Percentiles rank a stretch among this genome's conserved stretches.
phyloP scores from a whole-genome alignment of 2,113 vertebrate genomes.

The Macrotus californicus region DNA sequence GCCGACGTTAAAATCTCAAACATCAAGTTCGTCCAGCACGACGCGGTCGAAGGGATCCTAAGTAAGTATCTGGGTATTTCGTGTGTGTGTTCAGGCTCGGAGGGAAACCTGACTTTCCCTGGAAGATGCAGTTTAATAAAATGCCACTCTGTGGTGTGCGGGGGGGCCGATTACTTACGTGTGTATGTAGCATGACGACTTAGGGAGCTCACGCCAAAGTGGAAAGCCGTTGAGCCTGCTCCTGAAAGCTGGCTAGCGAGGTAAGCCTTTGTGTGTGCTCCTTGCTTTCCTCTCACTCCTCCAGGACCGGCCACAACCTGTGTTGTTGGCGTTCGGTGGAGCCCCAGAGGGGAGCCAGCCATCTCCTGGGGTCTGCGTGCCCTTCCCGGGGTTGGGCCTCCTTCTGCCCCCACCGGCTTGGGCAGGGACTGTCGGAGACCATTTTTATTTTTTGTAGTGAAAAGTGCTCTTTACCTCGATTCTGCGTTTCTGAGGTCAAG shows the following conservation, averaged over 20 bases:
- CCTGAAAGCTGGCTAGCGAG: not conserved
- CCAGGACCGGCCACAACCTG: no score
- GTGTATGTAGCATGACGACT: not conserved
- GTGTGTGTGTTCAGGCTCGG: not conserved
- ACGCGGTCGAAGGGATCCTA: constrained; percentile 93
- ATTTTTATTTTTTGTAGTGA: not conserved
- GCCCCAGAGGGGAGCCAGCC: not conserved
- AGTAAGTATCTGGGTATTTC: constrained; percentile 84
- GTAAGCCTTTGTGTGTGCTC: not conserved
- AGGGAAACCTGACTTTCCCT: not conserved
- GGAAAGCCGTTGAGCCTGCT: not conserved
- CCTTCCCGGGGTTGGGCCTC: no score
- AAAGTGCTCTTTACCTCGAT: not conserved
- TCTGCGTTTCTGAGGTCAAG: not conserved
- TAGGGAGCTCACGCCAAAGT: not conserved
- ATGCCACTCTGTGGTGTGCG: not conserved
- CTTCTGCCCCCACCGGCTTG: not conserved
- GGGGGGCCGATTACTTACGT: not conserved
- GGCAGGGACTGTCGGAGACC: not conserved
- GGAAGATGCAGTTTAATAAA: not conserved
- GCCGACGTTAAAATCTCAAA: constrained; percentile 85
- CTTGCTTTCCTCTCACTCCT: not conserved
- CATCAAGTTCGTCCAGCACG: constrained; percentile 93
- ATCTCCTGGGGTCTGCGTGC: not conserved
- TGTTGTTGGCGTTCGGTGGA: not conserved